Evolutionary conservation across 2,113 vertebrate genomes (phyloP).

Genomic region (Leucopsar rothschildi): DNA sequence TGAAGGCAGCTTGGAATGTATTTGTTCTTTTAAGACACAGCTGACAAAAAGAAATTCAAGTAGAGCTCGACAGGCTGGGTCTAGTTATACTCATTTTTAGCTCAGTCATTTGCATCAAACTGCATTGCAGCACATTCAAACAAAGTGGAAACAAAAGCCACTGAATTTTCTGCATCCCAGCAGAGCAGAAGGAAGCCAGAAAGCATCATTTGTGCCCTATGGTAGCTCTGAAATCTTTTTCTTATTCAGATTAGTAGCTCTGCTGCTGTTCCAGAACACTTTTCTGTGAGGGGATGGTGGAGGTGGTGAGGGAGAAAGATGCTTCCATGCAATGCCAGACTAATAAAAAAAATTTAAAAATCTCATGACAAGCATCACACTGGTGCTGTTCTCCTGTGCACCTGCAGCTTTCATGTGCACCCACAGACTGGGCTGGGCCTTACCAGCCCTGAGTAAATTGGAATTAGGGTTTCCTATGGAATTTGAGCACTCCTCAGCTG

Average conservation of each 20-base stretch:
- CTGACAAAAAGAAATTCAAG: neutral
- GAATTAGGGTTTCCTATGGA: neutral
- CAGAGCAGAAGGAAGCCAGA: neutral
- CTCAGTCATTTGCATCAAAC: neutral
- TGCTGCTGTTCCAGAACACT: neutral
- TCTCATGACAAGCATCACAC: accelerated
- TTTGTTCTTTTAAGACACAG: neutral
- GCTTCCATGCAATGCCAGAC: neutral
- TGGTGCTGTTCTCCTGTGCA: no score
- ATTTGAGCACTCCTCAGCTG: neutral
- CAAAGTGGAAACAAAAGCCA: neutral
- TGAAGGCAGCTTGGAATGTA: neutral
- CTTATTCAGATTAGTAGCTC: neutral
- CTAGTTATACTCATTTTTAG: neutral
- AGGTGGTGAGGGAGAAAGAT: neutral
- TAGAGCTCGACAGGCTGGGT: neutral
- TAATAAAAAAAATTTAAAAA: neutral
- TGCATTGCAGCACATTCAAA: neutral
- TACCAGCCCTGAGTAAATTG: neutral
- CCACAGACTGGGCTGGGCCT: neutral
- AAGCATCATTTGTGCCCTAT: neutral
- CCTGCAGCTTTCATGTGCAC: accelerated
- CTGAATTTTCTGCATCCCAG: neutral
- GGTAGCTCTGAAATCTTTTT: neutral
- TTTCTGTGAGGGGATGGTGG: neutral